Evolutionary conservation across 1,140 invertebrate species (phyloP).

Genomic region (Physella acuta): DNA sequence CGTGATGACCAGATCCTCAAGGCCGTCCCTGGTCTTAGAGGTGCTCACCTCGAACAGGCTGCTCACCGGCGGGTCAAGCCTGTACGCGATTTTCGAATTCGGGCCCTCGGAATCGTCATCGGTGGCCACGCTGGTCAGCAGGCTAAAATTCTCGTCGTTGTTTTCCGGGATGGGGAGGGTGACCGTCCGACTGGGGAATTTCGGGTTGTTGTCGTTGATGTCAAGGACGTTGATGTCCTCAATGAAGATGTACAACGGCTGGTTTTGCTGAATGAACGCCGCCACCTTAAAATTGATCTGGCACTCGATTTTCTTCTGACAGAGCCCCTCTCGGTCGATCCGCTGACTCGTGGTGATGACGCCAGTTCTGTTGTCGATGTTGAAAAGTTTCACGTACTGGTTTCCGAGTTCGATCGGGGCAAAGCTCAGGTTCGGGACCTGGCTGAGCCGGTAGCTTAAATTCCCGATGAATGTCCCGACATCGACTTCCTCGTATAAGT

Average conservation of each 20-base stretch:
- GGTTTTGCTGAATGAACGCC: slow-evolving; percentile 13
- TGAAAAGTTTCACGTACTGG: slow-evolving; percentile 23
- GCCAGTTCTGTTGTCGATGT: slow-evolving; percentile 28
- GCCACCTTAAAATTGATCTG: slow-evolving; percentile 18
- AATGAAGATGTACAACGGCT: slow-evolving; percentile 6
- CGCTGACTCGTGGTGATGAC: slow-evolving; percentile 25
- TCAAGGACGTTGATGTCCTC: slow-evolving; percentile 32
- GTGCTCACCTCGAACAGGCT: slow-evolving; percentile 50
- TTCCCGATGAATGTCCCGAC: slow-evolving; percentile 21
- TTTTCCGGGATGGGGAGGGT: slow-evolving; percentile 54
- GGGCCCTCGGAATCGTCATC: slow-evolving; percentile 82
- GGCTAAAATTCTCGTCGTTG: slow-evolving; percentile 29
- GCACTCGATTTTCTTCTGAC: slow-evolving; percentile 11
- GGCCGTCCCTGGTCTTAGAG: slow-evolving; percentile 83
- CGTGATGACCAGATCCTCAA: slow-evolving; percentile 74
- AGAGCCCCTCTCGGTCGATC: slow-evolving; percentile 32
- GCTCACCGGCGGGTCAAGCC: slow-evolving; percentile 74
- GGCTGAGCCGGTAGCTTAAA: slow-evolving; percentile 17
- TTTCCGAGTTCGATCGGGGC: slow-evolving; percentile 20
- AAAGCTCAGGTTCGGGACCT: slow-evolving; percentile 19
- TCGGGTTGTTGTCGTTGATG: slow-evolving; percentile 75
- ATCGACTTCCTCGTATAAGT: slow-evolving; percentile 22
- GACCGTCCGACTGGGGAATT: slow-evolving; percentile 85
- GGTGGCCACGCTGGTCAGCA: slow-evolving; percentile 81
- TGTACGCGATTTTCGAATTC: slow-evolving; percentile 69